Evolutionary conservation across 2,888 invertebrate species (phyloP).

Genomic region (Anthophora plumipes): DNA sequence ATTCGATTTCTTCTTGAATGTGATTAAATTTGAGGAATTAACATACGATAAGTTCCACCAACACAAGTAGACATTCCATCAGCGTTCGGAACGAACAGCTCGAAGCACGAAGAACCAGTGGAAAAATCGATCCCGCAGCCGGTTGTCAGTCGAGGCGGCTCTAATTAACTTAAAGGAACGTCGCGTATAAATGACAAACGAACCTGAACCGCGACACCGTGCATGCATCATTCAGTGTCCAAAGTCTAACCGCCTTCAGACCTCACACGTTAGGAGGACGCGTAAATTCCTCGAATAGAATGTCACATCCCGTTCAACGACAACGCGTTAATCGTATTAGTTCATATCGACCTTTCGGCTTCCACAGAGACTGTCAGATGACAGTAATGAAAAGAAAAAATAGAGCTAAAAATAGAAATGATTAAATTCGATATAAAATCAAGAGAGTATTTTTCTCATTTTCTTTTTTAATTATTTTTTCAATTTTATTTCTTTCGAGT

Average conservation of each 20-base stretch:
- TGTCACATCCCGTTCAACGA: slow-evolving; percentile 6
- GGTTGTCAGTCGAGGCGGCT: neutral
- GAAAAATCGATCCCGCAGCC: neutral
- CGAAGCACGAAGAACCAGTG: neutral
- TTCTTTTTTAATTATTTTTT: no score
- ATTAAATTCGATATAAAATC: no score
- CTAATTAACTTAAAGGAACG: slow-evolving; percentile 23
- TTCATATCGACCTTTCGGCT: neutral
- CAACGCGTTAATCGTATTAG: slow-evolving; percentile 30
- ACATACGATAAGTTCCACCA: no score
- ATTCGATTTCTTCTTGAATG: no score
- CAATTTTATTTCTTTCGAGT: no score
- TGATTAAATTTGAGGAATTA: no score
- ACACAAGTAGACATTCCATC: no score
- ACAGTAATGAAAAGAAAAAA: no score
- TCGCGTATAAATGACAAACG: slow-evolving; percentile 36
- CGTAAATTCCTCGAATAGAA: neutral
- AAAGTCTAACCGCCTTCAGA: neutral
- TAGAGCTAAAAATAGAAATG: neutral
- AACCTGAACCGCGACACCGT: slow-evolving; percentile 12
- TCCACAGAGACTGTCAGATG: neutral
- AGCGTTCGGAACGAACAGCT: neutral
- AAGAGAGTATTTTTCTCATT: no score
- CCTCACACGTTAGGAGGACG: neutral
- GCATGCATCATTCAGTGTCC: slow-evolving; percentile 35